phyloP scores from a whole-genome alignment of 2,113 vertebrate genomes.

The Hippopotamus amphibius region DNA sequence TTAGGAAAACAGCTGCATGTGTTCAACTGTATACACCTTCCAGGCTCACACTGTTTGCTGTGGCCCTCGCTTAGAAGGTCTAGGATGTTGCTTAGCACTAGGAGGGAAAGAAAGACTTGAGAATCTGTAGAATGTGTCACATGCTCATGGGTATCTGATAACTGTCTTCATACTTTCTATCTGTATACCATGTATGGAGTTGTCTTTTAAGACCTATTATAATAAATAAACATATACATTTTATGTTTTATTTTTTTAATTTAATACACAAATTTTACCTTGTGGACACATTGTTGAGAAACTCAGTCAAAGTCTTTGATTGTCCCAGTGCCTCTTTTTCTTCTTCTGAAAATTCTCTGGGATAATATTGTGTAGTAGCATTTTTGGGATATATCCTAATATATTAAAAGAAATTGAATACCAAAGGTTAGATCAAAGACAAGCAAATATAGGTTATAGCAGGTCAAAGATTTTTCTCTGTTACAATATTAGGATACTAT shows the following conservation, averaged over 20 bases:
- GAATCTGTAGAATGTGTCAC: background rate
- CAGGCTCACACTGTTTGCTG: background rate
- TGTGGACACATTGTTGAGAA: slow-evolving; percentile 85
- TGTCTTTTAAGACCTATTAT: background rate
- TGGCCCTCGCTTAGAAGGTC: background rate
- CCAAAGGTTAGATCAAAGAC: slow-evolving; percentile 38
- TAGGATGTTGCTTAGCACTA: background rate
- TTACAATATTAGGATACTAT: background rate
- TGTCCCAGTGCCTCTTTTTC: slow-evolving; percentile 86
- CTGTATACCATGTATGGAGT: background rate
- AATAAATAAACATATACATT: background rate
- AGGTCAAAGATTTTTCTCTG: background rate
- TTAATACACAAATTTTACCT: slow-evolving; percentile 85
- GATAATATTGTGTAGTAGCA: slow-evolving; percentile 88
- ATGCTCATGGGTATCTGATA: background rate
- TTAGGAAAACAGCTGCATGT: background rate
- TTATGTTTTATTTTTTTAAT: slow-evolving; percentile 10
- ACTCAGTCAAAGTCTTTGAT: slow-evolving; percentile 87
- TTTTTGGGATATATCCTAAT: slow-evolving; percentile 91
- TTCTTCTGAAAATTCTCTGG: slow-evolving; percentile 88
- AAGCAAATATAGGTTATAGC: background rate
- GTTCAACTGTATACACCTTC: background rate
- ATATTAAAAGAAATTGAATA: slow-evolving; percentile 66
- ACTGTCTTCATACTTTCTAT: background rate
- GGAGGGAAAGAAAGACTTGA: background rate